phyloP scores from a whole-genome alignment of 2,113 vertebrate species.

The Guaruba guarouba region DNA sequence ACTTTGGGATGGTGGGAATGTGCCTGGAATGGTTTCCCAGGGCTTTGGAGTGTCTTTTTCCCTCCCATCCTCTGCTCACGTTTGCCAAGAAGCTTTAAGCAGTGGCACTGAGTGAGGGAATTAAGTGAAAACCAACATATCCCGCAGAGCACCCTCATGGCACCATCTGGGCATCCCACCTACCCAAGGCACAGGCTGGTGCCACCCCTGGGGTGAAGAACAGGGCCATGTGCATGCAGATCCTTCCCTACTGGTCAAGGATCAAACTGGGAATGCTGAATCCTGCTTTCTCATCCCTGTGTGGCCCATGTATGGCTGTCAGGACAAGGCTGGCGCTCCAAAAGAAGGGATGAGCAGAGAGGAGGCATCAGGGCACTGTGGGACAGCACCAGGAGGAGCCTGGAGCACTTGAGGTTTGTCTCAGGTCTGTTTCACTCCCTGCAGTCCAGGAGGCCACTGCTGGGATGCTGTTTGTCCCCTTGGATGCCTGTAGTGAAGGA shows the following conservation, averaged over 20 bases:
- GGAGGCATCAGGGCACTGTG: not conserved
- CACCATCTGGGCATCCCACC: not conserved
- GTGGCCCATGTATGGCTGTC: not conserved
- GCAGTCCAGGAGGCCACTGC: not conserved
- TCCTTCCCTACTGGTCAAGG: not conserved
- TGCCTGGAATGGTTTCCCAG: not conserved
- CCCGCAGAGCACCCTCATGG: not conserved
- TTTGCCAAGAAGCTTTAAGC: not conserved
- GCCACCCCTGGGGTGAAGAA: not conserved
- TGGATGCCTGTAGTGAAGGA: not conserved
- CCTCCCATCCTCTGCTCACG: not conserved
- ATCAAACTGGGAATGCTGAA: not conserved
- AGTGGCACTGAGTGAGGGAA: not conserved
- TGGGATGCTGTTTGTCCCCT: not conserved
- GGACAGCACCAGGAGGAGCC: not conserved
- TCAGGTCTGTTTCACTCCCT: not conserved
- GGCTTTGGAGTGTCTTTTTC: not conserved
- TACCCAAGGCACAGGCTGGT: not conserved
- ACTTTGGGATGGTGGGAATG: not conserved
- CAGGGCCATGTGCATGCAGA: not conserved
- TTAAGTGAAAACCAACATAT: not conserved
- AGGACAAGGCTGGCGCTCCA: not conserved
- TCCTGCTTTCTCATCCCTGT: not conserved
- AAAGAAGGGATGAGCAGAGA: not conserved
- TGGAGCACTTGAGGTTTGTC: not conserved